A percentile compares a stretch with the other conserved stretches of the same genome.
Conservation (phyloP, 2,888 invertebrate genomes). For the Megamerina dolium region DNA sequence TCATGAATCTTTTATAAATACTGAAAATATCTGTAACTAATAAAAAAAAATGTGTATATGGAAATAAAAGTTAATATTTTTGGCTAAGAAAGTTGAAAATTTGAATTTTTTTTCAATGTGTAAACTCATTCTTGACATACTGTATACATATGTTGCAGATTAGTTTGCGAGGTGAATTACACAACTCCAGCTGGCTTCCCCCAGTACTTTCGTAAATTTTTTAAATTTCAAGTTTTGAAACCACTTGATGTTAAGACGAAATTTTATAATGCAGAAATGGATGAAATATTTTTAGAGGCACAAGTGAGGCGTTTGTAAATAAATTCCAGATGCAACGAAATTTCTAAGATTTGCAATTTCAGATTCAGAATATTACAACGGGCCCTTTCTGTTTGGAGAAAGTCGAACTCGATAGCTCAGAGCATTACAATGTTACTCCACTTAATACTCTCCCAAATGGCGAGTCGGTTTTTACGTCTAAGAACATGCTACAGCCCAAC, state of each 20-base stretch:
- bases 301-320: constrained; percentile 49
- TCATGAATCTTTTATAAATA: too few relatives aligned
- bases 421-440: constrained; percentile 75
- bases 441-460: constrained; percentile 63
- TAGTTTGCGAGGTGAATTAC: constrained; percentile 95
- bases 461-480: constrained; percentile 70
- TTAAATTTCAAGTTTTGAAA: constrained; percentile 96
- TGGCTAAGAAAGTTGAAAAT: too few relatives aligned
- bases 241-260: constrained; percentile 98
- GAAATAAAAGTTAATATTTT: too few relatives aligned
- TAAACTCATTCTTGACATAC: too few relatives aligned
- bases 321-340: background rate
- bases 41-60: too few relatives aligned
- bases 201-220: constrained; percentile 90
- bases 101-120: too few relatives aligned
- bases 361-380: constrained; percentile 89
- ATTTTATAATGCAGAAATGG: constrained; percentile 89
- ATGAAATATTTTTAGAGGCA: constrained; percentile 67
- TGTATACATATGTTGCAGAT: too few relatives aligned
- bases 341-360: constrained; percentile 25
- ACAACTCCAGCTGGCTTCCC: constrained; percentile 66
- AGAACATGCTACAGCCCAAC: constrained; percentile 78
- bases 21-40: too few relatives aligned
- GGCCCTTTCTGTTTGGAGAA: constrained; percentile 91
- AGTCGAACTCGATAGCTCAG: constrained; percentile 87